Evolutionary conservation across 2,797 vertebrate genomes (phyloP), one percentile per base, ranked within the genome.

Genomic region (Macroramphosus scolopax): DNA sequence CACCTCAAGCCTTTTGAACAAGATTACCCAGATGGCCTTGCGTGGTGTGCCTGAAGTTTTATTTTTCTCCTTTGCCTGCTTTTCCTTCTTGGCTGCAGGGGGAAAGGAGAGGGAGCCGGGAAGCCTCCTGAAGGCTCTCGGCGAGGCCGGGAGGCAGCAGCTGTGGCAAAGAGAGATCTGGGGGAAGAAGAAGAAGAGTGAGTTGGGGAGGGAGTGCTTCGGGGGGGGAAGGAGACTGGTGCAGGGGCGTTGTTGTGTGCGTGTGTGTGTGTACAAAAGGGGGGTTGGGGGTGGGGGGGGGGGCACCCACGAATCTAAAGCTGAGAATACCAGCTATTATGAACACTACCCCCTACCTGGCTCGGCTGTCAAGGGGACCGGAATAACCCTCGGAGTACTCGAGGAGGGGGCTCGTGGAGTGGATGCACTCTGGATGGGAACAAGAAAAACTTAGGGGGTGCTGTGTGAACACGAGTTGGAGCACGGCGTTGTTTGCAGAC

Each of bases 11-110:
- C 83, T 90, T 90, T 90, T 87, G 84, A 90, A 85, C 86, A 87
- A 90, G 89, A 90, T 91, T 90, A 91, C 88, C 89, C 89, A 90
- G 89, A 91, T 90, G 88, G 89, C 88, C 88, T 90, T 87, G 87
- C 84, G 83, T 88, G 80, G 84, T 89, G 80, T 56, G 89, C 89
- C 88, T 86, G 72, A 84, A 91, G 89, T 89, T 87, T 85, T 88
- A 85, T 87, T 88, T 85, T 84, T 75, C 80, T 85, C 72, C 78
- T 77, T 78, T 81, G 80, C 77, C 81, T 84, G 81, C 67, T 72
- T 86, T 81, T 80, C 81, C 74, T 84, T 84, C 76, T 80, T 78
- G 51, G 77, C 86, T 87, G 55, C 69, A 61, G 88, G 88, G 81
- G 20, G 55, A 70, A 74, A 68, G 70, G 50, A 80, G 78, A 83